Evolutionary conservation across 2,113 vertebrate genomes (phyloP), one percentile per base, ranked within the genome.

Genomic region (Sarotherodon lohbergeri): DNA sequence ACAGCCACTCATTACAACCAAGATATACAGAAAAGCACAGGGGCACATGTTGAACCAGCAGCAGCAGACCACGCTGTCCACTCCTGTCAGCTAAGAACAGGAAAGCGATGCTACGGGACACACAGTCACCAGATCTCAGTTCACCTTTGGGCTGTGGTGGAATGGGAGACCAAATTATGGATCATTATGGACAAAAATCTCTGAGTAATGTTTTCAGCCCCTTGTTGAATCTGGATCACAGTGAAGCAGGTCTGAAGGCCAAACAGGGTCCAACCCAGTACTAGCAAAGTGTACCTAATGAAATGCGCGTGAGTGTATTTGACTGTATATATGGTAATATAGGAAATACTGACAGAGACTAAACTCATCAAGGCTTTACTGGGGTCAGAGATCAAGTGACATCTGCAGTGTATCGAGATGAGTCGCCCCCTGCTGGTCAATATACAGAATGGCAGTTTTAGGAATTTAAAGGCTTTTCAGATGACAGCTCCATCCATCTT

Each of bases 91-190:
- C 19, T 68, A 22, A 22, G 63, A 22, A 68, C 63, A 68, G 19
- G 34, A 68, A 68, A 39, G 19, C 8, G 6, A 68, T 13, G 63
- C 63, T 68, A 68, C 11, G 0, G 36, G 36, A 22, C 11, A 22
- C 19, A 41, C 29, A 36, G 32, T 63, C 32, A 63, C 32, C 59
- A 12, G 59, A 36, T 63, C 0, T 63, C 59, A 63, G 59, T 34
- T 0, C 29, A 63, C 29, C 29, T 63, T 1, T 63, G 32, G 57
- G 27, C 27, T 59, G 57, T 59, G 57, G 9, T 66, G 10, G 17
- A 36, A 36, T 36, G 0, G 0, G 59, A 63, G 29, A 63, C 17
- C 59, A 63, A 36, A 63, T 63, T 36, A 36, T n/a, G 17, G 32
- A n/a, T 66, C n/a, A 14, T 22, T 41, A 68, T 41, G 36, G 2